Evolutionary conservation across 37 sponge, comb jelly and placozoan genomes (phyloP).

Genomic region (Lycopodina hypogea): DNA sequence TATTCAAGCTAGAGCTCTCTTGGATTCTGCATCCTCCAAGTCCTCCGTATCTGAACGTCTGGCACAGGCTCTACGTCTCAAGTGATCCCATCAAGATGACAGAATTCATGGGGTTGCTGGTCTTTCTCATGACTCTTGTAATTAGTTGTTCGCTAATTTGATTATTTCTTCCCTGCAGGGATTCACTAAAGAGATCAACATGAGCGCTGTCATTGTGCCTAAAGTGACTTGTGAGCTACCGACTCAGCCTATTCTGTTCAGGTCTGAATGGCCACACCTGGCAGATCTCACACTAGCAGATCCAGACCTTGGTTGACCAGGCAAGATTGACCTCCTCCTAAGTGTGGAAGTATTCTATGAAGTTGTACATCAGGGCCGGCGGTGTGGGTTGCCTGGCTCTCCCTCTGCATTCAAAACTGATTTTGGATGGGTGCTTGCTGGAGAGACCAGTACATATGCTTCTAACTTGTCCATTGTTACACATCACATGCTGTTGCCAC

Average conservation of each 20-base stretch:
- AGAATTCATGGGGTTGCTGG: too few relatives aligned
- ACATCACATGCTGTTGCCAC: conserved; percentile 13
- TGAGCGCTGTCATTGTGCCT: too few relatives aligned
- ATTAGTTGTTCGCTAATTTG: conserved; percentile 1
- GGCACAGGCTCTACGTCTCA: background rate
- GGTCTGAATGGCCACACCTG: too few relatives aligned
- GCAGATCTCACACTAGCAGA: too few relatives aligned
- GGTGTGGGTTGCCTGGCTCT: conserved; percentile 21
- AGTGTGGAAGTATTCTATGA: too few relatives aligned
- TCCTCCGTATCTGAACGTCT: conserved; percentile 23
- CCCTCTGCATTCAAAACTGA: conserved; percentile 33
- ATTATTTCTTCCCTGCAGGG: background rate
- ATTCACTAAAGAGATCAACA: too few relatives aligned
- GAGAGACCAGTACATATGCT: background rate
- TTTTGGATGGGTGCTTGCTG: conserved; percentile 45
- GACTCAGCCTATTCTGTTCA: background rate
- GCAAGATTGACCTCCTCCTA: conserved; percentile 27
- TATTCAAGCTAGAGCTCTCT: too few relatives aligned
- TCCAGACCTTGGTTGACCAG: too few relatives aligned
- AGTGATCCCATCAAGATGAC: conserved; percentile 1
- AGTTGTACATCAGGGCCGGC: conserved; percentile 42
- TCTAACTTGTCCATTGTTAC: background rate
- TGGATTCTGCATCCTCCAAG: too few relatives aligned
- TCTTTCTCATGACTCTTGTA: background rate
- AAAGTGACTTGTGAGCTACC: conserved; percentile 32